Evolutionary conservation across 2,797 vertebrate genomes (phyloP).

Genomic region (Natrix natrix): DNA sequence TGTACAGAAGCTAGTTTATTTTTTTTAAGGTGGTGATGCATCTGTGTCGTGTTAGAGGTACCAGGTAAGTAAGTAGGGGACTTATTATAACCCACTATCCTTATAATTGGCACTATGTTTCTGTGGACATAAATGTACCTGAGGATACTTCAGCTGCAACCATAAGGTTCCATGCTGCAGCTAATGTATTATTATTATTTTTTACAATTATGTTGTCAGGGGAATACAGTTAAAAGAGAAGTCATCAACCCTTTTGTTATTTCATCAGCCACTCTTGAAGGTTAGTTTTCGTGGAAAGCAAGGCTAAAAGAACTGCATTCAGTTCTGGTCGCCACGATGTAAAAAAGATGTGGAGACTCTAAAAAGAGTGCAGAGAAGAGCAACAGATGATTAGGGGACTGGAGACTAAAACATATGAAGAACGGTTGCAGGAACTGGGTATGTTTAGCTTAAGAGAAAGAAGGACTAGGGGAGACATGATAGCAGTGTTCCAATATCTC

Average conservation of each 20-base stretch:
- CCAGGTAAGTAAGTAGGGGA: background rate
- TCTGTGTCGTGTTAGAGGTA: background rate
- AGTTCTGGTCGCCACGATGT: too few relatives aligned
- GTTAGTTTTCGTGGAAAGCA: background rate
- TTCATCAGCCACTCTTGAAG: background rate
- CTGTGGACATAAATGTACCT: background rate
- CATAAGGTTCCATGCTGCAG: background rate
- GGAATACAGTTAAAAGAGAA: background rate
- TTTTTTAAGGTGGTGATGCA: background rate
- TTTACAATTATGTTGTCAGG: background rate
- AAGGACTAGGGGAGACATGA: too few relatives aligned
- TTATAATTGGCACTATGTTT: background rate
- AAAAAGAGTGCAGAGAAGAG: too few relatives aligned
- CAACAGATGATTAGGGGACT: too few relatives aligned
- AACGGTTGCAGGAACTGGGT: too few relatives aligned
- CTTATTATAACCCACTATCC: background rate
- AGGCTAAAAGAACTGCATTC: background rate
- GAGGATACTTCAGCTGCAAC: background rate
- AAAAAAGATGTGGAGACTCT: too few relatives aligned
- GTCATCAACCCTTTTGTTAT: background rate
- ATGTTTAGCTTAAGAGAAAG: too few relatives aligned
- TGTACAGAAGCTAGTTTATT: background rate
- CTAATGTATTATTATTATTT: background rate
- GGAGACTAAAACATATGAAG: too few relatives aligned
- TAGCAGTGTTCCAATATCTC: too few relatives aligned